A percentile compares a stretch with the other conserved stretches of the same genome.
Conservation (phyloP, 92 coral and sea anemone species). For the Palythoa caribaeorum region DNA sequence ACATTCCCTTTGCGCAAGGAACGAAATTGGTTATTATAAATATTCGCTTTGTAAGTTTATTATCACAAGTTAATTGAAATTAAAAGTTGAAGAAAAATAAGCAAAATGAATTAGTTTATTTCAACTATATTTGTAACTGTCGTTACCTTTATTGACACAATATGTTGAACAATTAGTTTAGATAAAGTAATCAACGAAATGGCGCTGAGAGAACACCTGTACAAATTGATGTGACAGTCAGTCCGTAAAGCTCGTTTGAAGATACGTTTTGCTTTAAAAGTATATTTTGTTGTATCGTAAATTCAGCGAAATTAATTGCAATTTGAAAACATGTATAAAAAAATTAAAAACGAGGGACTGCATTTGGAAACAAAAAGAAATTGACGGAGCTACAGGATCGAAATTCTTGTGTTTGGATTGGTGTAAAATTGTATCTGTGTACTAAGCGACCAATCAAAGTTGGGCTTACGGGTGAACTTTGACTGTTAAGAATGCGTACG, state of each 20-base stretch:
- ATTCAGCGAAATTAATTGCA: not conserved
- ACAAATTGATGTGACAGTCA: not conserved
- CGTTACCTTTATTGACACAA: not conserved
- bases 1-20: not conserved
- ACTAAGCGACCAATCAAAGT: not conserved
- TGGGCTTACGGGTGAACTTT: no score
- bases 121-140: constrained; percentile 1
- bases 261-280: not conserved
- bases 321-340: not conserved
- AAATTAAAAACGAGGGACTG: not conserved
- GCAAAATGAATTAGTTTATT: not conserved
- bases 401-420: not conserved
- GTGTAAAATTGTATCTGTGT: not conserved
- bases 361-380: not conserved
- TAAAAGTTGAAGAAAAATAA: not conserved
- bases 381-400: not conserved
- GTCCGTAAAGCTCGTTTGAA: constrained; percentile 1
- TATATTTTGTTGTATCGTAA: not conserved
- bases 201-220: not conserved
- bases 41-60: not conserved
- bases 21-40: no score
- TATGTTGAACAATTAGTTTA: not conserved
- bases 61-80: not conserved
- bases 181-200: not conserved
- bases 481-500: no score